Conservation (phyloP, 1,140 invertebrate genomes). For the Oscheius sp. region DNA sequence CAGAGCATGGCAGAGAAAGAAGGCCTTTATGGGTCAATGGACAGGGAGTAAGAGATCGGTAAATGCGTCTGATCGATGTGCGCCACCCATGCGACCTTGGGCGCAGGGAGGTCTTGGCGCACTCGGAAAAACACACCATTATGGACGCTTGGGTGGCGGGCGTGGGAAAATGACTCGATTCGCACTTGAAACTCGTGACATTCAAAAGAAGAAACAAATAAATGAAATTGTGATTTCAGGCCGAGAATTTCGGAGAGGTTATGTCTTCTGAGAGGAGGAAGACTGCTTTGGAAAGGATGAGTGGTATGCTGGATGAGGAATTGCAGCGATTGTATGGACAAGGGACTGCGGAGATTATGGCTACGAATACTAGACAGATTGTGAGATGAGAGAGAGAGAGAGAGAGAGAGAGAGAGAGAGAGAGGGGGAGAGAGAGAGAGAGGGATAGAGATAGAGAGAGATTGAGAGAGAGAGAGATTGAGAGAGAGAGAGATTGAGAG, state of each 20-base stretch:
- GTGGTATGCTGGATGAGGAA: constrained; percentile 12
- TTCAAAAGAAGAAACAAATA: not conserved
- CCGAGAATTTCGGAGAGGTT: constrained; percentile 36
- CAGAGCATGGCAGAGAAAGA: constrained; percentile 10
- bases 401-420: not conserved
- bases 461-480: too few species aligned
- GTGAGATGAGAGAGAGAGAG: not conserved
- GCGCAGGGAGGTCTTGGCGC: too few species aligned
- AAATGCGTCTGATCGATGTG: too few species aligned
- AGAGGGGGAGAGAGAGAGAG: too few species aligned
- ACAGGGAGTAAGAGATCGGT: too few species aligned
- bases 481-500: not conserved
- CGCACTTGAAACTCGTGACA: not conserved
- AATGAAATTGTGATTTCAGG: constrained; percentile 22
- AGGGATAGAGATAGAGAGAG: too few species aligned
- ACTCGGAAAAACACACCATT: too few species aligned
- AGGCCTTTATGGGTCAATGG: too few species aligned
- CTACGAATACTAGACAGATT: constrained; percentile 29
- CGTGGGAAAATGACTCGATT: not conserved
- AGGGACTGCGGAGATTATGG: constrained; percentile 26
- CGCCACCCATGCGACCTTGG: too few species aligned
- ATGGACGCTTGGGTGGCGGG: too few species aligned
- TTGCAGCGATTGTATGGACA: constrained; percentile 25
- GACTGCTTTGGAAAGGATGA: constrained; percentile 14
- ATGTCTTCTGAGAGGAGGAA: constrained; percentile 17